Conservation (phyloP, 2,113 vertebrate genomes). For the Percina caprodes region DNA sequence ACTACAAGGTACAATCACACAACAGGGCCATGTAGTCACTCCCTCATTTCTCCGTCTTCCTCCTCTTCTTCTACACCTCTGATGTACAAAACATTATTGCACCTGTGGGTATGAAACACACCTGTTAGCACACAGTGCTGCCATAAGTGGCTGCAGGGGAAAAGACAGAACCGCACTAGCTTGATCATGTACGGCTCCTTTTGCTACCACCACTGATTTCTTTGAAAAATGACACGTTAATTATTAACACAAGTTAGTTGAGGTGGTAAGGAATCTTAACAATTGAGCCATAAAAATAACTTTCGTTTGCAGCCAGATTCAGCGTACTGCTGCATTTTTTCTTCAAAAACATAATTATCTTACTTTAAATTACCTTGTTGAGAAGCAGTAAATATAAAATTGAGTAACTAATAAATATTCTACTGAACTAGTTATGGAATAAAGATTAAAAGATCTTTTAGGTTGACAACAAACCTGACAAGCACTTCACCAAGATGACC, state of each 20-base stretch:
- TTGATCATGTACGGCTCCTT: no score
- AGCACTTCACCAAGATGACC: slow-evolving; percentile 98
- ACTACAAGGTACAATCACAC: slow-evolving; percentile 47
- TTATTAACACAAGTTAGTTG: slow-evolving; percentile 20
- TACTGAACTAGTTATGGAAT: background rate
- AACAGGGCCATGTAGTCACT: slow-evolving; percentile 80
- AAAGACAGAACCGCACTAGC: background rate
- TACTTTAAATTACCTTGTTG: background rate
- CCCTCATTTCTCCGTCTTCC: slow-evolving; percentile 99
- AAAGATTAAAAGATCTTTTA: background rate
- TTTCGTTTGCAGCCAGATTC: no score
- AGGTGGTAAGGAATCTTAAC: background rate
- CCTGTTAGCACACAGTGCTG: background rate
- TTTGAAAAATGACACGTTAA: background rate
- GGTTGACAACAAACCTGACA: slow-evolving; percentile 87
- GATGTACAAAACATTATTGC: slow-evolving; percentile 99
- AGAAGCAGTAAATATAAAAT: background rate
- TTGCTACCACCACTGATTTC: background rate
- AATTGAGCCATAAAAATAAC: background rate
- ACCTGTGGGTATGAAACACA: slow-evolving; percentile 82
- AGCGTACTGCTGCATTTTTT: background rate
- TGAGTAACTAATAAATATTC: background rate
- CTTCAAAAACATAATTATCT: background rate
- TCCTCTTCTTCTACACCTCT: slow-evolving; percentile 98
- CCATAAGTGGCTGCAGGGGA: background rate